A percentile compares a stretch with the other conserved stretches of the same genome.
Conservation (phyloP, 2,888 invertebrate species). For the Dasysyrphus albostriatus region DNA sequence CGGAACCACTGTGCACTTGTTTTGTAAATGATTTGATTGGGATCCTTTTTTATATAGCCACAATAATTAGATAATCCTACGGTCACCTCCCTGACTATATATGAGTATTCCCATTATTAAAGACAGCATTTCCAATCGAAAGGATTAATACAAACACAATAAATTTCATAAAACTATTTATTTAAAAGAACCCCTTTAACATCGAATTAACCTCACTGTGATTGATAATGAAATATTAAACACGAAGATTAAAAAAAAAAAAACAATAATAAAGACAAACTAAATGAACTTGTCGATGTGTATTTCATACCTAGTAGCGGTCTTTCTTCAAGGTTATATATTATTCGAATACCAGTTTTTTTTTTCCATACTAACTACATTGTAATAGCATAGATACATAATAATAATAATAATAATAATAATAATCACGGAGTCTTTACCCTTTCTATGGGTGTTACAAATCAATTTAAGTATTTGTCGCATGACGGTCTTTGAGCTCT, state of each 20-base stretch:
- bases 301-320: slow-evolving; percentile 31
- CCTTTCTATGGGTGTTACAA: neutral
- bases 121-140: too few relatives aligned
- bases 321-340: slow-evolving; percentile 54
- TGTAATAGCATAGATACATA: slow-evolving; percentile 9
- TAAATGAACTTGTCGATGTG: slow-evolving; percentile 49
- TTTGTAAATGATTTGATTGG: too few relatives aligned
- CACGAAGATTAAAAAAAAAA: slow-evolving; percentile 28
- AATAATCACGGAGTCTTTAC: neutral
- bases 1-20: too few relatives aligned
- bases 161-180: neutral
- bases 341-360: slow-evolving; percentile 40
- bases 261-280: slow-evolving; percentile 27
- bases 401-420: slow-evolving; percentile 44
- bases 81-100: too few relatives aligned
- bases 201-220: slow-evolving; percentile 28
- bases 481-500: neutral
- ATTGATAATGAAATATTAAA: slow-evolving; percentile 44
- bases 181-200: neutral
- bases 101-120: too few relatives aligned
- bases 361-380: slow-evolving; percentile 2
- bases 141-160: neutral
- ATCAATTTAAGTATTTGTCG: neutral
- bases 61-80: too few relatives aligned
- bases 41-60: too few relatives aligned